Percentiles rank a stretch among this genome's conserved stretches.
Conservation (phyloP, 2,888 invertebrate genomes). For the Cistogaster globosa region DNA sequence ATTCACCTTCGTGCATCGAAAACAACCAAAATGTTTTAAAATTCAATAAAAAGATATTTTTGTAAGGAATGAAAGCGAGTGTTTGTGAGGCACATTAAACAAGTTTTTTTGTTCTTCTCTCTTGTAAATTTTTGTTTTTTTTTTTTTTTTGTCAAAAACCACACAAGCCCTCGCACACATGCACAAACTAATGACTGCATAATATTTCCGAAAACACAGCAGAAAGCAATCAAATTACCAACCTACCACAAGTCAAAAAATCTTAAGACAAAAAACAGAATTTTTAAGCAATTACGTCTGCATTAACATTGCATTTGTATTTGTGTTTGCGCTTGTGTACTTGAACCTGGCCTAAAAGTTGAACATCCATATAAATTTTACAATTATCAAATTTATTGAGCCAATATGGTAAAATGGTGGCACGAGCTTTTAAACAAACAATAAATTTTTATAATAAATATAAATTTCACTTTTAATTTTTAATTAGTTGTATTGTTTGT, state of each 20-base stretch:
- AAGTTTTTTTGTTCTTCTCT: slow-evolving; percentile 49
- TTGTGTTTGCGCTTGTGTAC: slow-evolving; percentile 34
- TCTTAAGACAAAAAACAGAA: slow-evolving; percentile 46
- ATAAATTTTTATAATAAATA: background rate
- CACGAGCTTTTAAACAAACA: slow-evolving; percentile 1
- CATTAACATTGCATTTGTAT: background rate
- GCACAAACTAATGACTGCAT: slow-evolving; percentile 47
- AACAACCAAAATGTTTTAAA: slow-evolving; percentile 26
- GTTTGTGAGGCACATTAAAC: slow-evolving; percentile 61
- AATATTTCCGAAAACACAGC: slow-evolving; percentile 74
- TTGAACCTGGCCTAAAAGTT: slow-evolving; percentile 63
- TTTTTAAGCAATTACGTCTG: slow-evolving; percentile 60
- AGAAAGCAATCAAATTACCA: slow-evolving; percentile 71
- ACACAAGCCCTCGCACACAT: slow-evolving; percentile 38
- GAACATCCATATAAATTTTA: slow-evolving; percentile 50
- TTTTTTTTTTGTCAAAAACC: slow-evolving; percentile 60
- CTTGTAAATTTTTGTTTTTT: slow-evolving; percentile 43
- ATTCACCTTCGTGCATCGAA: slow-evolving; percentile 10
- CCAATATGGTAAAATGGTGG: slow-evolving; percentile 41
- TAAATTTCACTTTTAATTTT: background rate
- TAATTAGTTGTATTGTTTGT: too few relatives aligned
- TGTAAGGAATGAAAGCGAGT: slow-evolving; percentile 35
- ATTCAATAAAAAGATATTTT: slow-evolving; percentile 35
- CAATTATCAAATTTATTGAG: slow-evolving; percentile 50
- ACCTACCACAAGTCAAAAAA: slow-evolving; percentile 70